phyloP scores from a whole-genome alignment of 2,888 invertebrate species.

The Diploptera punctata region DNA sequence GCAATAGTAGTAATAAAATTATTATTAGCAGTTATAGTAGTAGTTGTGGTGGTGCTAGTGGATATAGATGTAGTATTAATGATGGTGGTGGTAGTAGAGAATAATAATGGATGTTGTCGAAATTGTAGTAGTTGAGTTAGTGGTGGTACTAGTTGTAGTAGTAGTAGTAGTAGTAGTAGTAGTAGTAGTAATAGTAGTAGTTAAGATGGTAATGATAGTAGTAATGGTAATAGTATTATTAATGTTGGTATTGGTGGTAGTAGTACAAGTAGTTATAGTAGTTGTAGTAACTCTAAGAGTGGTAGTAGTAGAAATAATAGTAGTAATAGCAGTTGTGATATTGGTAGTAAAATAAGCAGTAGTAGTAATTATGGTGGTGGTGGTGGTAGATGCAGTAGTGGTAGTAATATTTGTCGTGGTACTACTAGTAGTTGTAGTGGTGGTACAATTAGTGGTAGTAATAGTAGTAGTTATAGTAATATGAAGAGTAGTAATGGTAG shows the following conservation, averaged over 20 bases:
- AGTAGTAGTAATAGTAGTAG: slow-evolving; percentile 8
- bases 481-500: not conserved
- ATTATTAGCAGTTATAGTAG: slow-evolving; percentile 4
- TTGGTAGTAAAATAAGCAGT: not conserved
- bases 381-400: not conserved
- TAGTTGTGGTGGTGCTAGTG: slow-evolving; percentile 2
- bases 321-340: not conserved
- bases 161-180: slow-evolving; percentile 10
- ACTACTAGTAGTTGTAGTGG: not conserved
- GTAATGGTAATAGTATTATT: not conserved
- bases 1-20: slow-evolving; percentile 1
- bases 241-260: not conserved
- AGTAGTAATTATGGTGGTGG: slow-evolving; percentile 4
- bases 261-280: not conserved
- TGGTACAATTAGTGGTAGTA: not conserved
- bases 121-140: slow-evolving; percentile 5
- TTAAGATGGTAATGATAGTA: not conserved
- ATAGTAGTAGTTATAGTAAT: not conserved
- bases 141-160: slow-evolving; percentile 4
- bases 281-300: not conserved
- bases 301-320: slow-evolving; percentile 4
- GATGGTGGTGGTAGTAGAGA: slow-evolving; percentile 6
- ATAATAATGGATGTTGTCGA: not conserved
- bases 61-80: slow-evolving; percentile 1
- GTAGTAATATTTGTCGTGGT: not conserved